These are phyloP conservation scores for Drosophila greeni DNA, from an alignment of 2,888 invertebrate species.

Conservation along the genomic window DNA sequence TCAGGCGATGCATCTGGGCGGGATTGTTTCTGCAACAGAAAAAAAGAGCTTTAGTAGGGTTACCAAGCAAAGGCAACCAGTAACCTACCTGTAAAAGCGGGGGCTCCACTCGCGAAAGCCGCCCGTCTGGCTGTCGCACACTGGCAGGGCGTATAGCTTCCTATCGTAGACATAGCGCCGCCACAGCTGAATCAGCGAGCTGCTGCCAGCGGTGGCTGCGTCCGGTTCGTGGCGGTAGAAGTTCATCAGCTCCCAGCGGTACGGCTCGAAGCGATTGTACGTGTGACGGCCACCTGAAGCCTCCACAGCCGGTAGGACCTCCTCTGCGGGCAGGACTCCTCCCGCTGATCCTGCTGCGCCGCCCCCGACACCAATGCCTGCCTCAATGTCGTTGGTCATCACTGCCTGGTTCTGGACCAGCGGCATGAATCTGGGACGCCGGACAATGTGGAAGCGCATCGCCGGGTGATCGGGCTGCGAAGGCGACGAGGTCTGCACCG, in stretches of 20 bases:
- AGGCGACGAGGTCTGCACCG: constrained; percentile 78
- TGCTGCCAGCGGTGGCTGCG: constrained; percentile 55
- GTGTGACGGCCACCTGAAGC: constrained; percentile 37
- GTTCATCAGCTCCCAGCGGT: constrained; percentile 72
- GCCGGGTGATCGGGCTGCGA: constrained; percentile 59
- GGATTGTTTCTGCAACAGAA: constrained; percentile 84
- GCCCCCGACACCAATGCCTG: neutral
- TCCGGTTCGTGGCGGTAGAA: constrained; percentile 74
- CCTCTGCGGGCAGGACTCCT: constrained; percentile 39
- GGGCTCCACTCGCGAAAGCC: constrained; percentile 87
- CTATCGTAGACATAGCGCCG: constrained; percentile 87
- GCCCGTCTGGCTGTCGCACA: constrained; percentile 84
- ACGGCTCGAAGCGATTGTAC: constrained; percentile 60
- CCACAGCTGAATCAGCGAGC: constrained; percentile 76
- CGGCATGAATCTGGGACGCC: constrained; percentile 50
- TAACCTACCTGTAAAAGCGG: constrained; percentile 84
- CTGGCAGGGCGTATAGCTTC: constrained; percentile 86
- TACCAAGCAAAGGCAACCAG: neutral
- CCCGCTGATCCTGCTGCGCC: constrained; percentile 13
- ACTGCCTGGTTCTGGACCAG: constrained; percentile 52
- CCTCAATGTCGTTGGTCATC: constrained; percentile 52
- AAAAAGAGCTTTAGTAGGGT: constrained; percentile 1
- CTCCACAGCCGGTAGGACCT: constrained; percentile 26
- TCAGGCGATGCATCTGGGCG: constrained; percentile 88
- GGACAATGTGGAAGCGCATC: constrained; percentile 53